These are phyloP conservation scores for Eumeta japonica DNA, from an alignment of 1,140 invertebrate species.

Conservation along the genomic window DNA sequence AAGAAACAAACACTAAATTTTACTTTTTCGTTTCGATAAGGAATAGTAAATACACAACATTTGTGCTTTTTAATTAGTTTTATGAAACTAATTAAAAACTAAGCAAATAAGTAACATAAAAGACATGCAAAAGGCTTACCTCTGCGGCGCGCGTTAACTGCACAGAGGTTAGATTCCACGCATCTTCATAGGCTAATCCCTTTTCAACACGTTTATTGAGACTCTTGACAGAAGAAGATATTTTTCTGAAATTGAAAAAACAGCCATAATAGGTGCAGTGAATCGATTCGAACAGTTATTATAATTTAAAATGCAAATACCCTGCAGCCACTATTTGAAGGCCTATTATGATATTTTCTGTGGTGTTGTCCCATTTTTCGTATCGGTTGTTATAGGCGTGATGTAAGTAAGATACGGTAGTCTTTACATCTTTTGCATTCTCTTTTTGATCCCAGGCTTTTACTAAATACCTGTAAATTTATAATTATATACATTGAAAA, in stretches of 20 bases:
- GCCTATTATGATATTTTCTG: slow-evolving; percentile 64
- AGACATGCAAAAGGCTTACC: slow-evolving; percentile 33
- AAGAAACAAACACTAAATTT: no score
- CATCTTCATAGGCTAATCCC: slow-evolving; percentile 68
- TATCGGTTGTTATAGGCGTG: slow-evolving; percentile 28
- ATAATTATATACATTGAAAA: no score
- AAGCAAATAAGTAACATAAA: background rate
- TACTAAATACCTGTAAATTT: slow-evolving; percentile 55
- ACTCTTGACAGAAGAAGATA: slow-evolving; percentile 62
- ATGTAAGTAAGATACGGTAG: slow-evolving; percentile 68
- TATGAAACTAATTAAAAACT: slow-evolving; percentile 7
- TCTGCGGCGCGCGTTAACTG: slow-evolving; percentile 75
- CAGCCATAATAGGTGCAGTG: slow-evolving; percentile 6
- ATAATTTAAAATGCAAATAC: no score
- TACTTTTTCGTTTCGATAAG: no score
- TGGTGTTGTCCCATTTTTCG: slow-evolving; percentile 60
- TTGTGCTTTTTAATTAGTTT: no score
- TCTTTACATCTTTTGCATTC: slow-evolving; percentile 59
- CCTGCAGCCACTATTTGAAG: slow-evolving; percentile 70
- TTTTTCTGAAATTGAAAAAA: slow-evolving; percentile 59
- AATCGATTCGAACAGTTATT: no score
- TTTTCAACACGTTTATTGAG: slow-evolving; percentile 62
- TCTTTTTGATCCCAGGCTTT: slow-evolving; percentile 70
- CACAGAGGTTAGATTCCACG: slow-evolving; percentile 80
- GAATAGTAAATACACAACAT: no score